A percentile compares a stretch with the other conserved stretches of the same genome.
Conservation (phyloP, 1,140 invertebrate genomes). For the Diorhabda elongata region DNA sequence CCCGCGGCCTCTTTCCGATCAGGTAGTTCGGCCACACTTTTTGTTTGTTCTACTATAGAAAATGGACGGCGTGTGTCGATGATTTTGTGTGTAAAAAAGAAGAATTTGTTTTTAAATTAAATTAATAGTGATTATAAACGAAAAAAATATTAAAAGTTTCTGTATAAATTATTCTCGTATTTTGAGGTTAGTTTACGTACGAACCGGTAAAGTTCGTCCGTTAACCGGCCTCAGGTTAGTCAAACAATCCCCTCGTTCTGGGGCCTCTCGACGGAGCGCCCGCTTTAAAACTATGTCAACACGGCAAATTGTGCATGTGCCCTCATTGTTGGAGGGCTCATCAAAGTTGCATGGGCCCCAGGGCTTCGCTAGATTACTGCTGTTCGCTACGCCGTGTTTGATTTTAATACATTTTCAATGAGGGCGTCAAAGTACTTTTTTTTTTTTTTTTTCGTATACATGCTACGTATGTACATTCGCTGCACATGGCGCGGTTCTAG, state of each 20-base stretch:
- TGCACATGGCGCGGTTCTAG: conserved; percentile 2
- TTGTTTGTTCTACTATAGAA: conserved; percentile 9
- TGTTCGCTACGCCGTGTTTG: conserved; percentile 35
- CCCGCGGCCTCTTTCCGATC: conserved; percentile 23
- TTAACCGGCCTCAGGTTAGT: conserved; percentile 10
- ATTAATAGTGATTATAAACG: neutral
- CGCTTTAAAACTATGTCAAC: conserved; percentile 45
- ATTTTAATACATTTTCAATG: conserved; percentile 48
- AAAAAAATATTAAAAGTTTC: neutral
- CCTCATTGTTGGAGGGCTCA: conserved; percentile 38
- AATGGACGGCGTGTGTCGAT: neutral
- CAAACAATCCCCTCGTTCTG: neutral
- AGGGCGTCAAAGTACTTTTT: conserved; percentile 40
- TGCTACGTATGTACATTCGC: conserved; percentile 21
- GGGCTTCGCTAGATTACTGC: conserved; percentile 25
- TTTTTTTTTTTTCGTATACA: conserved; percentile 27
- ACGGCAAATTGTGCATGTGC: conserved; percentile 44
- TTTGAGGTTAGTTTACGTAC: neutral
- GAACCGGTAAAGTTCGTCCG: neutral
- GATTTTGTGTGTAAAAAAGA: too few relatives aligned
- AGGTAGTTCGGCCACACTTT: conserved; percentile 23
- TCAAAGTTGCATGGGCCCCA: conserved; percentile 40
- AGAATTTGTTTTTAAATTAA: neutral
- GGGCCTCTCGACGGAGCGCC: conserved; percentile 2
- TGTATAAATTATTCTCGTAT: neutral